Evolutionary conservation across 2,888 invertebrate species (phyloP).

Genomic region (Hydraecia micacea): DNA sequence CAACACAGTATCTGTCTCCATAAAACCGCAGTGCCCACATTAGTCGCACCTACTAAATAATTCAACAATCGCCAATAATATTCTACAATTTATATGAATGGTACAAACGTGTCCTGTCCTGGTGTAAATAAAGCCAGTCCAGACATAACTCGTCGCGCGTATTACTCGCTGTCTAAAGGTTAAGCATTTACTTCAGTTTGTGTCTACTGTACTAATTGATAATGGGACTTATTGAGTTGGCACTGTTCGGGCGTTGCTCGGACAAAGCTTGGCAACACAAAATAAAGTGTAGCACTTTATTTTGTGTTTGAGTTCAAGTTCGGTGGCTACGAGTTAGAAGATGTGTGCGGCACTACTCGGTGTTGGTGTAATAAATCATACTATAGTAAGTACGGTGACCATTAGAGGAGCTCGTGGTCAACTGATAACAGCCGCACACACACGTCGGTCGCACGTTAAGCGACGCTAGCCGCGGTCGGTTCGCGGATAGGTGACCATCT

Average conservation of each 20-base stretch:
- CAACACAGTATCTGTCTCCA: conserved; percentile 38
- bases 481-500: background rate
- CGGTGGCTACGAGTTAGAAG: background rate
- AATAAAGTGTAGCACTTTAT: too few relatives aligned
- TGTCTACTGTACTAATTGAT: conserved; percentile 45
- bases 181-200: conserved; percentile 30
- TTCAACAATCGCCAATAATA: conserved; percentile 39
- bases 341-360: background rate
- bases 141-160: conserved; percentile 30
- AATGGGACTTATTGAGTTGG: conserved; percentile 26
- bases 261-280: background rate
- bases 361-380: background rate
- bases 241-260: background rate
- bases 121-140: conserved; percentile 28
- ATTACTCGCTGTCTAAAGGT: conserved; percentile 31
- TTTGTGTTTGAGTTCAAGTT: background rate
- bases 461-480: background rate
- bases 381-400: background rate
- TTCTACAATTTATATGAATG: conserved; percentile 44
- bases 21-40: conserved; percentile 39
- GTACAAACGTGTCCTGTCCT: conserved; percentile 32
- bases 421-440: background rate
- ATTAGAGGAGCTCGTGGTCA: background rate
- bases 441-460: background rate
- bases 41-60: conserved; percentile 50